These are phyloP conservation scores for Cyrtonyx montezumae DNA, from an alignment of 2,113 vertebrate species.

Conservation along the genomic window DNA sequence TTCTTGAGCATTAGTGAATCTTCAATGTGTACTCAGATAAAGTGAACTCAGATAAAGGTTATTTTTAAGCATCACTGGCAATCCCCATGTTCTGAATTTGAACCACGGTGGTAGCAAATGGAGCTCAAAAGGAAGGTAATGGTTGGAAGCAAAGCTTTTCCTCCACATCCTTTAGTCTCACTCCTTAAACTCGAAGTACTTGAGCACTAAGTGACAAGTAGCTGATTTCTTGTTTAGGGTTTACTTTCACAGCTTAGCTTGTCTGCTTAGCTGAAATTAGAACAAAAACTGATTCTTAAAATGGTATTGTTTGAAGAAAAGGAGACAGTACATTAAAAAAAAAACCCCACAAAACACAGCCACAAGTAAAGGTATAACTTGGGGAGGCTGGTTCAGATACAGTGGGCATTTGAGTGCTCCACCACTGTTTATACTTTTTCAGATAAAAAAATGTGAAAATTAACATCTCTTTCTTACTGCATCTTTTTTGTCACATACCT, in stretches of 20 bases:
- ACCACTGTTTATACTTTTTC: not conserved
- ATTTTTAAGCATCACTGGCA: not conserved
- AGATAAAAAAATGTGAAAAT: not conserved
- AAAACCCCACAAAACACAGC: not conserved
- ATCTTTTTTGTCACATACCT: not conserved
- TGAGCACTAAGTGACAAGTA: fast-evolving
- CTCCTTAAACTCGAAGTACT: not conserved
- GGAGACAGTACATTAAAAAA: fast-evolving
- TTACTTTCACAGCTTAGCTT: not conserved
- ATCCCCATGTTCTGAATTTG: not conserved
- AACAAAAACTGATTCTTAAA: not conserved
- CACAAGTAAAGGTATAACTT: not conserved
- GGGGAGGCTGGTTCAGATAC: not conserved
- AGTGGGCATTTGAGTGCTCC: not conserved
- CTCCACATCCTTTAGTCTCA: not conserved
- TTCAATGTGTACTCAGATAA: not conserved
- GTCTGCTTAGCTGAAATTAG: not conserved
- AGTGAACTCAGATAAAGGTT: not conserved
- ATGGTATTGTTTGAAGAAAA: not conserved
- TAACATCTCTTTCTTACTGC: not conserved
- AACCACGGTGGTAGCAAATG: not conserved
- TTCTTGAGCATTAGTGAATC: not conserved
- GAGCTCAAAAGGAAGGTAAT: not conserved
- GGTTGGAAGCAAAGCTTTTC: not conserved
- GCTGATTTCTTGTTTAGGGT: not conserved